These are phyloP conservation scores for Pseudomugil tenellus DNA, from an alignment of 2,797 vertebrate species.

Conservation along the genomic window DNA sequence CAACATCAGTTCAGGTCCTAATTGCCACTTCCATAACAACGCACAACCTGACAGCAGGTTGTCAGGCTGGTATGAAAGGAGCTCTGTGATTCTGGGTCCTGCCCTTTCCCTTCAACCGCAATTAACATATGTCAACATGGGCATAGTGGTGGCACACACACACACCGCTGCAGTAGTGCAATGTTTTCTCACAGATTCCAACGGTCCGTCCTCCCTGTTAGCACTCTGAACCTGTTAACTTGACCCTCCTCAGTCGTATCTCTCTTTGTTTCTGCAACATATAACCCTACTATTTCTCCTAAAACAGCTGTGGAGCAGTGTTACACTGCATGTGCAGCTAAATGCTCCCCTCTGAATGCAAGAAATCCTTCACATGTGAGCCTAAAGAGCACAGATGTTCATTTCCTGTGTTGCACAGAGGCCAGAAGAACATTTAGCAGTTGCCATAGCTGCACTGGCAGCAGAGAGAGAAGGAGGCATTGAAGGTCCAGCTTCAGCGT, in stretches of 20 bases:
- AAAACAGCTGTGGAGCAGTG: slow-evolving; percentile 73
- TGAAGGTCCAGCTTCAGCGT: slow-evolving; percentile 40
- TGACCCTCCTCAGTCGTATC: slow-evolving; percentile 31
- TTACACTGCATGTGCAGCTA: slow-evolving; percentile 68
- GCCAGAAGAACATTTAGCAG: slow-evolving; percentile 70
- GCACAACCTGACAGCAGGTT: slow-evolving; percentile 62
- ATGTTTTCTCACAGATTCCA: slow-evolving; percentile 59
- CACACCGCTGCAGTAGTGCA: slow-evolving; percentile 39
- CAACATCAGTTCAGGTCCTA: slow-evolving; percentile 53
- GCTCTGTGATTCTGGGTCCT: slow-evolving; percentile 56
- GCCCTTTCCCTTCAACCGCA: slow-evolving; percentile 42
- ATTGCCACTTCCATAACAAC: slow-evolving; percentile 55
- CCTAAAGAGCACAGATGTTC: slow-evolving; percentile 58
- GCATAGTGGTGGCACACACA: slow-evolving; percentile 41
- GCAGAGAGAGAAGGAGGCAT: slow-evolving; percentile 19
- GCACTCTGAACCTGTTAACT: slow-evolving; percentile 69
- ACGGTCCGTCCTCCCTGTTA: slow-evolving; percentile 49
- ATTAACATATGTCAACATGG: slow-evolving; percentile 72
- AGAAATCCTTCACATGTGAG: slow-evolving; percentile 73
- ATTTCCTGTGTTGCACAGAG: slow-evolving; percentile 70
- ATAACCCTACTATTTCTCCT: slow-evolving; percentile 65
- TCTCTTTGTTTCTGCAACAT: slow-evolving; percentile 45
- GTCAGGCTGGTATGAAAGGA: slow-evolving; percentile 68
- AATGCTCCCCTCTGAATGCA: slow-evolving; percentile 72
- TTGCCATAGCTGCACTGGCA: slow-evolving; percentile 73